Base-by-base conservation (phyloP, 92 coral and sea anemone genomes). In the Chrysogorgia sp. region DNA sequence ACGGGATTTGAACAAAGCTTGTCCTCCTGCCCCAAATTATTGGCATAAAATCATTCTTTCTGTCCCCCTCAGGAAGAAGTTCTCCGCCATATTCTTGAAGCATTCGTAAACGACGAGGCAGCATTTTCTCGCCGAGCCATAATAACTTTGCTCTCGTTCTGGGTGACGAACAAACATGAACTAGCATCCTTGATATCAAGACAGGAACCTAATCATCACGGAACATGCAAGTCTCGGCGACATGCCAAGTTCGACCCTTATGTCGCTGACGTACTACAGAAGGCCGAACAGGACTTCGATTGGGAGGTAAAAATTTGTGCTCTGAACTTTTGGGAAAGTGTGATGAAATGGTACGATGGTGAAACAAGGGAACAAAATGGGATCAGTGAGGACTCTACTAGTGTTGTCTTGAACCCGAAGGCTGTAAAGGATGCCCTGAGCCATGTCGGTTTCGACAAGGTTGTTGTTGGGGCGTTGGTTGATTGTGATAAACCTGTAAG, bases 261-360 rank as follows among this genome's bases (percentile, higher is more conserved):
- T n/a, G 65, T 55, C 41, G 50, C 20, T 34, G 34, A 53, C 19
- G 65, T 72, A 19, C 29, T 72, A 0, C 23, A 33, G 10, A 72
- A 19, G 22, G 89, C 91, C 10, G 67, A 91, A 64, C 86, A 92
- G 75, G 99, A 96, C 61, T 92, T 96, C 82, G 99, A 96, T 72
- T 96, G 99, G 99, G 99, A 96, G 57, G 99, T 96, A 0, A 96
- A 96, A 81, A 40, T 91, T 4, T 90, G 91, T 23, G 97, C 68
- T 1, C 71, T 96, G 68, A 75, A 85, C n/a, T 83, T 89, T 50
- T 84, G 90, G 84, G 86, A 87, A 59, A 83, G 87, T 10, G 47
- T 96, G 15, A 79, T 89, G 0, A 56, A 63, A 29, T 57, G 15
- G 49, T 80, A 78, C 33, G 21, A 31, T 10, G 23, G 8, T 2